These are phyloP conservation scores for Leptogaster cylindrica DNA, from an alignment of 2,888 invertebrate species.

Conservation along the genomic window DNA sequence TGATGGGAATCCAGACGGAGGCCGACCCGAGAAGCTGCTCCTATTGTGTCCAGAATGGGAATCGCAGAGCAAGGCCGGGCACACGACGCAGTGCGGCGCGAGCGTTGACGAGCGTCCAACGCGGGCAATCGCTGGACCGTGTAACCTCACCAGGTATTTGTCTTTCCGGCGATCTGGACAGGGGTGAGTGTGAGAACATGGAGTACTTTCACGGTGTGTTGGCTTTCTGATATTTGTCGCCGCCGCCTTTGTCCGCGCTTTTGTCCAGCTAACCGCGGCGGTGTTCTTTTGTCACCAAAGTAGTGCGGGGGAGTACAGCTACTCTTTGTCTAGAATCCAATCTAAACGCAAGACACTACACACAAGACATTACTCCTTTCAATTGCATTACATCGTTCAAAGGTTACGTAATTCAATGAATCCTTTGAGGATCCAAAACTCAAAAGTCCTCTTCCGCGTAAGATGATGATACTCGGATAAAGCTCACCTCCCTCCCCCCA, in stretches of 20 bases:
- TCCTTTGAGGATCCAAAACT: not conserved
- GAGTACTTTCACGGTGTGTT: constrained; percentile 30
- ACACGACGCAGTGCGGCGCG: not conserved
- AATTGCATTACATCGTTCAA: constrained; percentile 12
- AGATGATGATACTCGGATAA: not conserved
- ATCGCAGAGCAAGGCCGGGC: not conserved
- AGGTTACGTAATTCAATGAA: constrained; percentile 11
- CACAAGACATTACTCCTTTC: constrained; percentile 6
- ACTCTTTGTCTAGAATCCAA: no score
- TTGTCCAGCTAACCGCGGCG: constrained; percentile 4
- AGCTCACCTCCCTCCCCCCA: constrained; percentile 12
- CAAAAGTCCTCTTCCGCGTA: not conserved
- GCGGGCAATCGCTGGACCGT: constrained; percentile 16
- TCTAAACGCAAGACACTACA: constrained; percentile 22
- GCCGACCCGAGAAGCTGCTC: no score
- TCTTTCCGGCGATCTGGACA: constrained; percentile 17
- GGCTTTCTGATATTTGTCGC: constrained; percentile 24
- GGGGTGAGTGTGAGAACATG: constrained; percentile 26
- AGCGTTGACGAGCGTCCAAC: not conserved
- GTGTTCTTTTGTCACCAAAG: constrained; percentile 13
- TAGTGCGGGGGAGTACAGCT: not conserved
- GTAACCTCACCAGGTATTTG: constrained; percentile 22
- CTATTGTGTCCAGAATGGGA: no score
- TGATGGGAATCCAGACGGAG: no score
- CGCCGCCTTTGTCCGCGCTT: constrained; percentile 30